These are phyloP conservation scores for Microplitis demolitor DNA, from an alignment of 1,140 invertebrate genomes.

Conservation along the genomic window DNA sequence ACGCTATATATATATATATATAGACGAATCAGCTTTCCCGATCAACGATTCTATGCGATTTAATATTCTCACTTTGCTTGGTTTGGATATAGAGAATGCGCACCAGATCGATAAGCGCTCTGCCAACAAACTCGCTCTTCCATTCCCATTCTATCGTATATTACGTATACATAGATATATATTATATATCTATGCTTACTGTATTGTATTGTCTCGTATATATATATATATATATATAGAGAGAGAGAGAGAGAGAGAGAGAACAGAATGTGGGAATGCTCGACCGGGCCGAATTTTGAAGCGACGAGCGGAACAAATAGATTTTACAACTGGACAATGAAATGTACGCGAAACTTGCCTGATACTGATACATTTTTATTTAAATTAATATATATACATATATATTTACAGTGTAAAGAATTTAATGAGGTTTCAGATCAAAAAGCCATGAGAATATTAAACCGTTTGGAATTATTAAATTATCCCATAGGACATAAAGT, in stretches of 20 bases:
- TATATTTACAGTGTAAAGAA: background rate
- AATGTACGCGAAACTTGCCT: constrained; percentile 5
- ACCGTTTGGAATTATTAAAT: constrained; percentile 21
- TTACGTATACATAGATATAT: background rate
- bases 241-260: too few relatives aligned
- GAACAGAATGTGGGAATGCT: constrained; percentile 24
- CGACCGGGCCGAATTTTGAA: constrained; percentile 31
- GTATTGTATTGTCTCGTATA: too few relatives aligned
- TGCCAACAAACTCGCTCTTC: constrained; percentile 30
- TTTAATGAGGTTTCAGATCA: background rate
- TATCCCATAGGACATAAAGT: constrained; percentile 1
- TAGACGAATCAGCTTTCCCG: constrained; percentile 46
- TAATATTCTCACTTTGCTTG: constrained; percentile 50
- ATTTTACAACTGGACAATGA: constrained; percentile 43
- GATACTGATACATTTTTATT: background rate
- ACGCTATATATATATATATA: background rate
- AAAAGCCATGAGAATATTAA: constrained; percentile 18
- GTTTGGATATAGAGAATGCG: background rate
- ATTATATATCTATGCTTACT: too few relatives aligned
- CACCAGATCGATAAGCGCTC: constrained; percentile 6
- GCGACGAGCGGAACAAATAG: constrained; percentile 41
- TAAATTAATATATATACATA: too few relatives aligned
- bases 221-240: too few relatives aligned
- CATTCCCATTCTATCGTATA: constrained; percentile 20
- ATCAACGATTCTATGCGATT: constrained; percentile 46